These are phyloP conservation scores for Polypedilum pembai DNA, from an alignment of 1,140 invertebrate genomes.

Conservation along the genomic window DNA sequence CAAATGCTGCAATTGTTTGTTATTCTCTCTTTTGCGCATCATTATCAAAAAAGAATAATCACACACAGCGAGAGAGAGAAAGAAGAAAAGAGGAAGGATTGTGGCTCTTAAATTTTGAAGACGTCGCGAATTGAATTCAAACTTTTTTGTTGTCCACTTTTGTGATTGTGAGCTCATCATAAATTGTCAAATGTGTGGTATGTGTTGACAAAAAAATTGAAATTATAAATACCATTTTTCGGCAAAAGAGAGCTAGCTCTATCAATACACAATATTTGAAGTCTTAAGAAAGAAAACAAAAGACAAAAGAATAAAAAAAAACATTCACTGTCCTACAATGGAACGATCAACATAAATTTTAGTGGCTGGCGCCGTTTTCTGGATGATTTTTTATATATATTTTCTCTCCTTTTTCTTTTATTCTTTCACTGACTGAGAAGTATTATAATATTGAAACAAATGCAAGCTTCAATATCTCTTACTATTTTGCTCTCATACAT, in stretches of 20 bases:
- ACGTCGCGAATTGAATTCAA: background rate
- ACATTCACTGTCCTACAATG: slow-evolving; percentile 23
- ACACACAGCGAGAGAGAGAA: background rate
- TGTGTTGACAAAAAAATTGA: background rate
- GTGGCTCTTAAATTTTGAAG: slow-evolving; percentile 24
- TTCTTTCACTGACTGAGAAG: background rate
- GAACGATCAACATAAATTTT: slow-evolving; percentile 29
- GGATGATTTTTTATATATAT: background rate
- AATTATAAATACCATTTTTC: too few relatives aligned
- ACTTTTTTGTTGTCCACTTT: background rate
- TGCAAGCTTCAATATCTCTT: background rate
- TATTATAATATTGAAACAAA: background rate
- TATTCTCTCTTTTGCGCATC: background rate
- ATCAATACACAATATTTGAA: background rate
- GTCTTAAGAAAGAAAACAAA: background rate
- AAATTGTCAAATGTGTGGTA: background rate
- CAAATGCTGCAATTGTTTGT: background rate
- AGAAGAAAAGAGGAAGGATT: background rate
- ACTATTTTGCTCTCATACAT: too few relatives aligned
- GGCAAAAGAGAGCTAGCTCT: background rate
- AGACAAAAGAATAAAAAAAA: slow-evolving; percentile 20
- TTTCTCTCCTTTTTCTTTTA: slow-evolving; percentile 2
- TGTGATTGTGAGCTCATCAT: background rate
- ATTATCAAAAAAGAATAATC: slow-evolving; percentile 20
- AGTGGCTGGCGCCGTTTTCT: slow-evolving; percentile 31